phyloP scores from a whole-genome alignment of 2,113 vertebrate genomes.

The Pelvicachromis taeniatus region DNA sequence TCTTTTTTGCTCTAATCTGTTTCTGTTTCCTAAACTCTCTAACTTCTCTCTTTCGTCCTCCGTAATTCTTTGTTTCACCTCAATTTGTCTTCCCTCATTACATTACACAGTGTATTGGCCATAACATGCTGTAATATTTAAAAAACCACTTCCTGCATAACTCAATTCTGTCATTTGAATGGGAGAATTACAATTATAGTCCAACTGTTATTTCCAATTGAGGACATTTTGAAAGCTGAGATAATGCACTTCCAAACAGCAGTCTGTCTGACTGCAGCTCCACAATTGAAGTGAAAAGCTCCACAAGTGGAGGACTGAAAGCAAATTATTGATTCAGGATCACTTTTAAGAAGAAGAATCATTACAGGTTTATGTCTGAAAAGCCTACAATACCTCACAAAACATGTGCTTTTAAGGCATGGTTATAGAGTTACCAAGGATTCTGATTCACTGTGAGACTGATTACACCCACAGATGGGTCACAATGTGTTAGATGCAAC shows the following conservation, averaged over 20 bases:
- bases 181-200: background rate
- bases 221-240: background rate
- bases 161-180: background rate
- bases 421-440: background rate
- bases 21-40: background rate
- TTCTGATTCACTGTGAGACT: background rate
- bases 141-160: background rate
- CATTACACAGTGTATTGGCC: background rate
- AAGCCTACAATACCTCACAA: background rate
- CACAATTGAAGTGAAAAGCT: background rate
- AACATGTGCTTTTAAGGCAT: background rate
- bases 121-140: background rate
- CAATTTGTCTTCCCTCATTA: background rate
- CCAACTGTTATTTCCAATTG: slow-evolving; percentile 2
- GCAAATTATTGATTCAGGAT: background rate
- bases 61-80: background rate
- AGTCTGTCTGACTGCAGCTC: background rate
- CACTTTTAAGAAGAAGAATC: background rate
- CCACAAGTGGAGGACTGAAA: background rate
- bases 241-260: background rate
- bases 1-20: background rate
- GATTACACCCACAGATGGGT: background rate
- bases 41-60: background rate
- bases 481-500: background rate
- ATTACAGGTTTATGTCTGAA: background rate